A percentile compares a stretch with the other conserved stretches of the same genome.
These are phyloP conservation scores for Corvus moneduloides DNA, from an alignment of 2,113 vertebrate species.

Conservation along the genomic window DNA sequence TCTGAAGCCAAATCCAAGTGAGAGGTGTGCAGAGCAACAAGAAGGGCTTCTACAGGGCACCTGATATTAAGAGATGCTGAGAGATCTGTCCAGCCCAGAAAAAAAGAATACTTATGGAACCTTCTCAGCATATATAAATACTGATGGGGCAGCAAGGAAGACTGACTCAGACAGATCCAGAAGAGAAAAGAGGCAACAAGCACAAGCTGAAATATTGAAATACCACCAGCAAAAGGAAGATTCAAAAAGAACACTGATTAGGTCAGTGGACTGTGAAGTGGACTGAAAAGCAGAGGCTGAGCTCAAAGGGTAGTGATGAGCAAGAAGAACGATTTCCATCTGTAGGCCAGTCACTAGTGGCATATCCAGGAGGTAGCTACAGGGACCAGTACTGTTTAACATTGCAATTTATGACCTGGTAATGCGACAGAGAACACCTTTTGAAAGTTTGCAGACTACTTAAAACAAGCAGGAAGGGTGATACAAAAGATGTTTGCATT, in stretches of 20 bases:
- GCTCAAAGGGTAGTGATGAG: neutral
- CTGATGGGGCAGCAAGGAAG: neutral
- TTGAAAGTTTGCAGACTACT: neutral
- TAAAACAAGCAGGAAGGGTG: neutral
- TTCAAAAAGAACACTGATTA: neutral
- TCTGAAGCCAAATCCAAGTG: neutral
- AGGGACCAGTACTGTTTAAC: neutral
- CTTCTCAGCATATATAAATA: neutral
- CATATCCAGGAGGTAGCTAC: neutral
- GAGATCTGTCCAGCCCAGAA: neutral
- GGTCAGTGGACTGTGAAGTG: neutral
- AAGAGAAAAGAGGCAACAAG: neutral
- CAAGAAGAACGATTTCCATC: neutral
- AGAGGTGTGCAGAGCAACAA: neutral
- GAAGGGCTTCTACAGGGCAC: neutral
- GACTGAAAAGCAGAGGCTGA: neutral
- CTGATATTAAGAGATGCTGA: neutral
- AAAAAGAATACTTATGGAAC: neutral
- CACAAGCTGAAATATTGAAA: neutral
- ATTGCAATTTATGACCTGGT: neutral
- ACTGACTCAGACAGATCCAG: neutral
- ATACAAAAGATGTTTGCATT: neutral
- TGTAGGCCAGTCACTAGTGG: neutral
- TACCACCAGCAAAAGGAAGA: neutral
- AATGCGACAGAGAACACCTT: neutral